Base-by-base conservation (phyloP, 2,888 invertebrate genomes). In the Drosophila borborema region DNA sequence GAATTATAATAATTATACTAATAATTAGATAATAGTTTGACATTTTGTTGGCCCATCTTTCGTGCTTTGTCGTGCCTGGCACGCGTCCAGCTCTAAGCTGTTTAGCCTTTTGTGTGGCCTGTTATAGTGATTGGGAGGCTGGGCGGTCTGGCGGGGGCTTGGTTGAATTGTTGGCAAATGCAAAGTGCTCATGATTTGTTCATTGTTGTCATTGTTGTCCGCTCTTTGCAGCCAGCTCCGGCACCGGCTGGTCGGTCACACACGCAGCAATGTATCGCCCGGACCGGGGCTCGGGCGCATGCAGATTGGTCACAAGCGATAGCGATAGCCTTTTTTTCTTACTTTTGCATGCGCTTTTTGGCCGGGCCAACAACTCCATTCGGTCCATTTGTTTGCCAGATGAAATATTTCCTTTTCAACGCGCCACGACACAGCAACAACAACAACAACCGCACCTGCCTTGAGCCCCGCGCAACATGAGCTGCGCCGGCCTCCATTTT, bases 201-300 rank as follows among this genome's bases (percentile, higher is more conserved):
- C 83, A 89, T 85, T 89, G 89, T 89, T 89, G 88, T 85, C 85
- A 87, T 89, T 87, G 89, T 89, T 87, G 89, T 89, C 55, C 74
- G 66, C 63, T 60, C 58, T 60, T 38, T 60, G 38, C 64, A 43
- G 38, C 51, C 49, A 49, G 77, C 69, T 64, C 46, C 64, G 23
- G 3, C 46, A 48, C 40, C 45, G 51, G 40, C 56, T 69, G 61
- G 66, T 69, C 83, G 61, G 66, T 69, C 86, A 82, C 80, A 64
- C 64, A 70, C 61, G 51, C 64, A 72, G 62, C 31, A 49, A 59
- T 48, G 58, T 14, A 40, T 49, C 31, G 69, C 45, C 38, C 43
- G 43, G 43, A 23, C 23, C 51, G 43, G 53, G 69, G 80, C 86
- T 14, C 28, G 28, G 55, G 76, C 86, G 86, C 86, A 90, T 86